Conservation (phyloP, 2,888 invertebrate species). For the Agonopterix heracliana region DNA sequence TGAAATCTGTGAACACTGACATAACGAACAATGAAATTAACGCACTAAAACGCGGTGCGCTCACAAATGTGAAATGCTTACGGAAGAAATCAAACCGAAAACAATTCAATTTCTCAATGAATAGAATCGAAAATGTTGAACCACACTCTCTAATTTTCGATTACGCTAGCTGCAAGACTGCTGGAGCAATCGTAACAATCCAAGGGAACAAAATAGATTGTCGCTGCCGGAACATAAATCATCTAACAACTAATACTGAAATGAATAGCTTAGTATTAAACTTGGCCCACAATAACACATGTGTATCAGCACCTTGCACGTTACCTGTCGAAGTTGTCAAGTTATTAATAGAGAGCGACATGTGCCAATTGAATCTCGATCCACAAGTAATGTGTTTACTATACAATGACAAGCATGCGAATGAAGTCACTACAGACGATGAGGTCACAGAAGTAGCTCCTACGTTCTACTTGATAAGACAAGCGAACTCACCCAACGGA, state of each 20-base stretch:
- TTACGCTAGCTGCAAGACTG: slow-evolving; percentile 56
- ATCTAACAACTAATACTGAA: slow-evolving; percentile 44
- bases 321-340: slow-evolving; percentile 61
- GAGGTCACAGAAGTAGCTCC: slow-evolving; percentile 62
- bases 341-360: slow-evolving; percentile 52
- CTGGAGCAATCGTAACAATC: slow-evolving; percentile 47
- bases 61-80: slow-evolving; percentile 47
- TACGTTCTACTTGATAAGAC: slow-evolving; percentile 64
- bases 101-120: slow-evolving; percentile 59
- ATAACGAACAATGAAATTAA: slow-evolving; percentile 59
- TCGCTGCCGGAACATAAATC: slow-evolving; percentile 65
- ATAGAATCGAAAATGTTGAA: slow-evolving; percentile 60
- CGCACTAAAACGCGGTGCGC: slow-evolving; percentile 56
- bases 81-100: slow-evolving; percentile 35
- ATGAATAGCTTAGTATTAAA: slow-evolving; percentile 60
- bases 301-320: slow-evolving; percentile 59
- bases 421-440: slow-evolving; percentile 45
- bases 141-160: slow-evolving; percentile 66
- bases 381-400: slow-evolving; percentile 62
- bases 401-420: slow-evolving; percentile 55
- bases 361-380: slow-evolving; percentile 62
- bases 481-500: slow-evolving; percentile 49
- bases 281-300: slow-evolving; percentile 59
- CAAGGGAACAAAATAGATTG: slow-evolving; percentile 65
- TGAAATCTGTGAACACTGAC: slow-evolving; percentile 44